Evolutionary conservation across 1,140 invertebrate species (phyloP).

Genomic region (Zaprionus inermis): DNA sequence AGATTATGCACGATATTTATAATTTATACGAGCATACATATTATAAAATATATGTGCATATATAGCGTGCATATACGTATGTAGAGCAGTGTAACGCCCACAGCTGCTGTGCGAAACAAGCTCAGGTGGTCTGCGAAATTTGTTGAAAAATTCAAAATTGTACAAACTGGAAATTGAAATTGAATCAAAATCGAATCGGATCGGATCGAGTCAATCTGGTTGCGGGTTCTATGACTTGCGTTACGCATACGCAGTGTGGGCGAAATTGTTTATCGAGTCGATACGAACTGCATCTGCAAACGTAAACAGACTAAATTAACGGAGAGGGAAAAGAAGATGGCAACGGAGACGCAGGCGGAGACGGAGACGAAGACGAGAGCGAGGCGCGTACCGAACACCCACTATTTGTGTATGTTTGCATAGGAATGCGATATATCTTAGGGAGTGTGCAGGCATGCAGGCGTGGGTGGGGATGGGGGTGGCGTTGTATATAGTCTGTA

Average conservation of each 20-base stretch:
- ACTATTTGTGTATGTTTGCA: constrained; percentile 12
- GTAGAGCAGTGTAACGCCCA: constrained; percentile 23
- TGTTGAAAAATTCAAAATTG: constrained; percentile 5
- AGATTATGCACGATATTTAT: constrained; percentile 32
- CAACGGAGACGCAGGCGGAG: neutral
- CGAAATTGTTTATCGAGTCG: neutral
- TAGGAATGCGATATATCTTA: constrained; percentile 29
- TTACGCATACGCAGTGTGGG: constrained; percentile 7
- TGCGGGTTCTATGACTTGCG: neutral
- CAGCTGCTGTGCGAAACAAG: constrained; percentile 4
- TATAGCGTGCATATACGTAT: constrained; percentile 16
- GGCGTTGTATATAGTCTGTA: neutral
- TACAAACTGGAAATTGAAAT: neutral
- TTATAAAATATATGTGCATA: neutral
- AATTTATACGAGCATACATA: neutral
- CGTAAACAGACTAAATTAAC: constrained; percentile 3
- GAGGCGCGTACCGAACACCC: neutral
- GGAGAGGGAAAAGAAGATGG: neutral
- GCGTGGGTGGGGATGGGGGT: neutral
- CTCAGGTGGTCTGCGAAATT: neutral
- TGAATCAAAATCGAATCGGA: neutral
- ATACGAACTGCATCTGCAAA: neutral
- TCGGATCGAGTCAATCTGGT: neutral
- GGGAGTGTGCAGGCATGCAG: neutral
- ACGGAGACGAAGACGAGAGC: neutral